Evolutionary conservation across 1,140 invertebrate genomes (phyloP).

Genomic region (Drosophila parvula): DNA sequence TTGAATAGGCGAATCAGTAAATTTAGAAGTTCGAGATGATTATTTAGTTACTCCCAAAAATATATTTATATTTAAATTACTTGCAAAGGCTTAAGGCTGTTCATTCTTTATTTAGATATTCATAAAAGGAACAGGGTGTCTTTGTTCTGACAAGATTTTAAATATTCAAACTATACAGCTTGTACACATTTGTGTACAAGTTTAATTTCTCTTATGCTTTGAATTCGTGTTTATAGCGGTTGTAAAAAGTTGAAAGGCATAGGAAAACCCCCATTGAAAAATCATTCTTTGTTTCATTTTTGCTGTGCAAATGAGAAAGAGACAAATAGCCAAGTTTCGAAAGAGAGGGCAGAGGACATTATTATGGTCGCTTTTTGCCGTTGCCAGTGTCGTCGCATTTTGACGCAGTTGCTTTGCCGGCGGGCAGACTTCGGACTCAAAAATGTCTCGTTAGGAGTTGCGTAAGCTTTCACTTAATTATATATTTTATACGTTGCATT

Average conservation of each 20-base stretch:
- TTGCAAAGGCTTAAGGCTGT: no score
- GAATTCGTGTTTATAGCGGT: background rate
- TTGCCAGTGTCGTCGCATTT: conserved; percentile 59
- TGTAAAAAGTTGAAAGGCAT: background rate
- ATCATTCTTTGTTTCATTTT: background rate
- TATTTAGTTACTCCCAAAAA: background rate
- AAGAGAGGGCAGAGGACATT: conserved; percentile 15
- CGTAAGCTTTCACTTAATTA: conserved; percentile 70
- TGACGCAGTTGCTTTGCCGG: conserved; percentile 64
- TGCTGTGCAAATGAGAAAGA: conserved; percentile 1
- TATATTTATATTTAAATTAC: background rate
- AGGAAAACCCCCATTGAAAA: background rate
- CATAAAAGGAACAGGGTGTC: background rate
- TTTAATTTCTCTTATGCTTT: background rate
- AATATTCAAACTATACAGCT: background rate
- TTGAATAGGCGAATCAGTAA: background rate
- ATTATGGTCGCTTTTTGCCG: conserved; percentile 31
- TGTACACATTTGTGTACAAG: background rate
- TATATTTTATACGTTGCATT: conserved; percentile 50
- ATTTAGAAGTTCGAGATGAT: background rate
- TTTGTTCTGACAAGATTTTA: background rate
- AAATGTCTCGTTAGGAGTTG: conserved; percentile 55
- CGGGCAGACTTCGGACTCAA: conserved; percentile 56
- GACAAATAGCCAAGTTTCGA: background rate
- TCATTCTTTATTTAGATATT: no score